phyloP scores from a whole-genome alignment of 2,797 vertebrate genomes.

The Falco naumanni region DNA sequence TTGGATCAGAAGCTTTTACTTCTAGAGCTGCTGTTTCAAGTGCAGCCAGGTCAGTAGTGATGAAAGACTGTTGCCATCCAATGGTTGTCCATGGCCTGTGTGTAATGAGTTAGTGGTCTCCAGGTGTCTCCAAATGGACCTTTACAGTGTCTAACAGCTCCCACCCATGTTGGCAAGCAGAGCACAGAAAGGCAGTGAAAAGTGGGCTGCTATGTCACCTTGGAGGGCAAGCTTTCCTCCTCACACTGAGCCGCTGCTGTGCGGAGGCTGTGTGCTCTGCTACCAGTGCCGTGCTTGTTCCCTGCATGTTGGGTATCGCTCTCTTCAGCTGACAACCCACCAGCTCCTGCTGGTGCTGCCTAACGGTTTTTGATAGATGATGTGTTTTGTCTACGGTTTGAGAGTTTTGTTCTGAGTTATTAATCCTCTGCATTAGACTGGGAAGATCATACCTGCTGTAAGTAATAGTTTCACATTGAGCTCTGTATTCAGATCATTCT shows the following conservation, averaged over 20 bases:
- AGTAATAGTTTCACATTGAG: background rate
- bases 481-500: background rate
- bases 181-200: slow-evolving; percentile 31
- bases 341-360: background rate
- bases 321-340: background rate
- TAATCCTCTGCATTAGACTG: background rate
- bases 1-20: slow-evolving; percentile 49
- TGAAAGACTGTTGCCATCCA: slow-evolving; percentile 58
- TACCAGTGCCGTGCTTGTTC: rapidly evolving
- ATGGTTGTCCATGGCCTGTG: background rate
- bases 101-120: slow-evolving; percentile 33
- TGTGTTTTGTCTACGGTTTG: background rate
- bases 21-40: slow-evolving; percentile 53
- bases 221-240: background rate
- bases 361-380: background rate
- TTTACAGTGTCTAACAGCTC: slow-evolving; percentile 19
- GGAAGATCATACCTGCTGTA: background rate
- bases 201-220: background rate
- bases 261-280: background rate
- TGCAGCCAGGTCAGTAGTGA: slow-evolving; percentile 55
- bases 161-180: slow-evolving; percentile 9
- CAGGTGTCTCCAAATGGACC: slow-evolving; percentile 47
- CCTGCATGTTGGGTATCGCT: rapidly evolving
- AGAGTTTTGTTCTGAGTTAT: background rate
- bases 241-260: background rate